Evolutionary conservation across 1,140 invertebrate species (phyloP).

Genomic region (Schlechtendalia chinensis): DNA sequence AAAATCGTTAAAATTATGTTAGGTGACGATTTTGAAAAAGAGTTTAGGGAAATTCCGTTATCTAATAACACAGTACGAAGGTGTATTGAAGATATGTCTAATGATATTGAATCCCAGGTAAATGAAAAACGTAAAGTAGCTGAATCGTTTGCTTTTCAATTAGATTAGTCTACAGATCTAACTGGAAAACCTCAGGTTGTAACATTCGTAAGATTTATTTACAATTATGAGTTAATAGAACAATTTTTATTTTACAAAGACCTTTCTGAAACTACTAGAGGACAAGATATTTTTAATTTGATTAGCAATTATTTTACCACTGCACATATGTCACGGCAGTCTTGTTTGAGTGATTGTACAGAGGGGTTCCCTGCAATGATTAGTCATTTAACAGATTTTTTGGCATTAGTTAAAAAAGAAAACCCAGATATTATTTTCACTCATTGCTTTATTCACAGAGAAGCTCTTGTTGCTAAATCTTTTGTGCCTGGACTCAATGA

Average conservation of each 20-base stretch:
- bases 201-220: neutral
- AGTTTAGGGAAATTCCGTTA: constrained; percentile 53
- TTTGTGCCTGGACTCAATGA: constrained; percentile 34
- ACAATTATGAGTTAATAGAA: neutral
- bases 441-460: constrained; percentile 49
- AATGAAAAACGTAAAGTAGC: constrained; percentile 14
- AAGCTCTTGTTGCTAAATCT: constrained; percentile 49
- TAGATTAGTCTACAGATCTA: constrained; percentile 18
- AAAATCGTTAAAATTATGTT: constrained; percentile 55
- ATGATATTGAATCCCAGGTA: constrained; percentile 51
- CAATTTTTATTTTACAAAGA: constrained; percentile 24
- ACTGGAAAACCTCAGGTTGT: constrained; percentile 1
- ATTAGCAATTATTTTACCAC: constrained; percentile 27
- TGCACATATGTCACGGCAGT: constrained; percentile 16
- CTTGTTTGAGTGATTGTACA: constrained; percentile 23
- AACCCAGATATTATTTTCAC: constrained; percentile 43
- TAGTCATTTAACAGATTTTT: neutral
- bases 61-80: constrained; percentile 54
- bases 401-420: constrained; percentile 36
- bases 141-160: constrained; percentile 10
- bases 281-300: constrained; percentile 7
- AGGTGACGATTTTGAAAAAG: constrained; percentile 53
- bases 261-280: constrained; percentile 1
- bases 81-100: constrained; percentile 53
- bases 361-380: constrained; percentile 23